Conservation (phyloP, 2,797 vertebrate species). For the Smutsia temminckii region DNA sequence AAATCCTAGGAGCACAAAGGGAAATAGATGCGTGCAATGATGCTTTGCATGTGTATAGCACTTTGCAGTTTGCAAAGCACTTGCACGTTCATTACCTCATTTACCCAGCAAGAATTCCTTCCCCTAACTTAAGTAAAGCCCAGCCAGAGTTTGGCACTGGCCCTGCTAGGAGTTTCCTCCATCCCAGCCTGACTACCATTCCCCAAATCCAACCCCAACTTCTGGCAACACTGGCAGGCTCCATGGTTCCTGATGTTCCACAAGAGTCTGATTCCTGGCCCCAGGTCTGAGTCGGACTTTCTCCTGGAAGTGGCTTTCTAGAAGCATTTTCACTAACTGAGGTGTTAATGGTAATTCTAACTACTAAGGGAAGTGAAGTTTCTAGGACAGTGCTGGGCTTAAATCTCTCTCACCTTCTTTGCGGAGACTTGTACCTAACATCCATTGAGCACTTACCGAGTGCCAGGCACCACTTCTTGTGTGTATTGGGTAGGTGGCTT, state of each 20-base stretch:
- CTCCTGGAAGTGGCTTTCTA: not conserved
- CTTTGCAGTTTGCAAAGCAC: constrained; percentile 72
- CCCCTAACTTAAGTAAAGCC: constrained; percentile 71
- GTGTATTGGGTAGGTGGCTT: not conserved
- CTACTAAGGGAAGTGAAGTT: not conserved
- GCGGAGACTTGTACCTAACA: not conserved
- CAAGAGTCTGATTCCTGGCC: not conserved
- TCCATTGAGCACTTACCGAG: not conserved
- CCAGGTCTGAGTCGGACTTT: not conserved
- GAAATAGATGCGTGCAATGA: constrained; percentile 66
- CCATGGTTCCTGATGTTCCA: not conserved
- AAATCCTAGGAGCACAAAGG: constrained; percentile 67
- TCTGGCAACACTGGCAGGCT: not conserved
- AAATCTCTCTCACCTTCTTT: not conserved
- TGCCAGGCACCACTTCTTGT: not conserved
- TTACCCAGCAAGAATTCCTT: constrained; percentile 73
- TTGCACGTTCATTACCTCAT: constrained; percentile 75
- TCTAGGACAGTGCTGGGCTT: not conserved
- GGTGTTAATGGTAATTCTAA: not conserved
- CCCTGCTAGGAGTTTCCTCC: not conserved
- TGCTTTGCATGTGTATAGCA: constrained; percentile 66
- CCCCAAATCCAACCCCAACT: not conserved
- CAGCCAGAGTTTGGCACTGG: constrained; percentile 44
- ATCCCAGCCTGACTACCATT: not conserved
- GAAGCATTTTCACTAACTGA: not conserved